Base-by-base conservation (phyloP, 2,113 vertebrate species). In the Chamaetylas fuelleborni region DNA sequence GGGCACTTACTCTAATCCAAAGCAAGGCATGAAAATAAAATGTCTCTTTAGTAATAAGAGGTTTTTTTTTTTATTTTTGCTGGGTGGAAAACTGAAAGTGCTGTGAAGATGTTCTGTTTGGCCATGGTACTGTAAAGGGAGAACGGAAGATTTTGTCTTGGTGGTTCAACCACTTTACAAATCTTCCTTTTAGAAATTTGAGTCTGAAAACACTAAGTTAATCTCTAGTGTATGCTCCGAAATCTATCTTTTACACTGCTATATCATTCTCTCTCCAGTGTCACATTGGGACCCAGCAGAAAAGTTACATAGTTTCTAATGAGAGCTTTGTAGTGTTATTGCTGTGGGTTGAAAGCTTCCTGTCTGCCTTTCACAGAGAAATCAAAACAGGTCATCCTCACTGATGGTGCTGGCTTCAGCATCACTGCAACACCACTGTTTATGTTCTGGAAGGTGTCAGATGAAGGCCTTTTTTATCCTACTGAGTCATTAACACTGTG, bases 371-470 rank as follows among this genome's bases (percentile, higher is more conserved):
- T 77, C 4, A 2, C 22, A 38, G 57, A 22, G 29, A 64, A 70
- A 69, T 42, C 38, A 12, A 40, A 50, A 19, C 0, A 6, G n/a
- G 12, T 70, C 0, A 3, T 36, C 31, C 36, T 82, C 2, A 5
- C 38, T 57, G 2, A 2, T 0, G 0, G 11, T 3, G 4, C 48
- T 22, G 43, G 26, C 38, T 25, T 14, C 7, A 2, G 34, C 25
- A 11, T 67, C 45, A 24, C 45, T 65, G 34, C n/a, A 50, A 9
- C 2, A 3, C 17, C 12, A 13, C 60, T 36, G 12, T 19, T 57
- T 3, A 0, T 54, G 34, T 58, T n/a, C 50, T 42, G 24, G 48
- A 56, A 50, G 45, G 42, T 8, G 34, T 6, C 51, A 62, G 47
- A 57, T 50, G 34, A 66, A 67, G 29, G 31, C 33, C 20, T 60